Evolutionary conservation across 2,797 vertebrate genomes (phyloP), one percentile per base, ranked within the genome.

Genomic region (Gymnoscopelus microlampas): DNA sequence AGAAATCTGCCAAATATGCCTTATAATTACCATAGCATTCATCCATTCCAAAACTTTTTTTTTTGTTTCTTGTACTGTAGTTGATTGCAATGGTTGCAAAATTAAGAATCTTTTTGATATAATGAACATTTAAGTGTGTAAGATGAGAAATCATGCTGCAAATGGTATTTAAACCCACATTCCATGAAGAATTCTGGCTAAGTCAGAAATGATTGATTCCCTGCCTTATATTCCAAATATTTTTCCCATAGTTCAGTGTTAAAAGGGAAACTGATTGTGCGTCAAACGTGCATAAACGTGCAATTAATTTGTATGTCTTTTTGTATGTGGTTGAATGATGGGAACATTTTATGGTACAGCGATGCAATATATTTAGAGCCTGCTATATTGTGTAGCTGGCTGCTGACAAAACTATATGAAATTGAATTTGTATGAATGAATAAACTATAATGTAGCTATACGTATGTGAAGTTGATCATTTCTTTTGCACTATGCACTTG

Each of bases 1-100:
- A 93, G 84, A 88, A 63, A 93, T 88, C 91, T 93, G 94, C 95
- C 96, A 95, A 96, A 96, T 95, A 96, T 96, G 96, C 96, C 96
- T 98, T 98, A 97, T 90, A 92, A 91, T 89, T 91, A 92, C 85
- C 84, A 86, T 90, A 93, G 89, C n/a, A n/a, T 93, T 91, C 39
- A 92, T 92, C 89, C 95, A 96, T 97, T 97, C 95, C 95, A 94
- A 93, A 94, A 87, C 60, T 13, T 66, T 88, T 83, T 85, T 88
- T 62, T 79, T 92, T 92, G 80, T 88, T 91, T 89, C 87, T 90
- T 90, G 91, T 95, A 93, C 90, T 93, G 90, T 94, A 96, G 94
- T 93, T 89, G 85, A 89, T 91, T 82, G 77, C 81, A 85, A 87
- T 86, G 85, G 68, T 84, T 88, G 82, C 90, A 86, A 85, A 53